phyloP scores from a whole-genome alignment of 2,888 invertebrate genomes.

The Pseudolycoriella hygida region DNA sequence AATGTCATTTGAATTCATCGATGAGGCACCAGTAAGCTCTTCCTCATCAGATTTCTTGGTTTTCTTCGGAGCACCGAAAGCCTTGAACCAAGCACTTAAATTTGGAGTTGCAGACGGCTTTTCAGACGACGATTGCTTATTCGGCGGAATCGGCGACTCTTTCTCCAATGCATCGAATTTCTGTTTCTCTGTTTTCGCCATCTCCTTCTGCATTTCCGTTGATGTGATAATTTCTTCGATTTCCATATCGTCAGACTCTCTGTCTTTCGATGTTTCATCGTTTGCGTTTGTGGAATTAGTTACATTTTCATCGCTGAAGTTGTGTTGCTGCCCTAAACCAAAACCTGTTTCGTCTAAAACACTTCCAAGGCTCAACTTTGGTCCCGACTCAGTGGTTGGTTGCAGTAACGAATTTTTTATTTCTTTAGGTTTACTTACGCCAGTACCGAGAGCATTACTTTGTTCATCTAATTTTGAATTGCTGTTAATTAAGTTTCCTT shows the following conservation, averaged over 20 bases:
- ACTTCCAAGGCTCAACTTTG: slow-evolving; percentile 69
- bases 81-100: slow-evolving; percentile 82
- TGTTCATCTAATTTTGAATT: slow-evolving; percentile 39
- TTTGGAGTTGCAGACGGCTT: slow-evolving; percentile 64
- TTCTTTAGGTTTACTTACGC: slow-evolving; percentile 35
- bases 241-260: slow-evolving; percentile 12
- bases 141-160: slow-evolving; percentile 11
- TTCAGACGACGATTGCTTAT: slow-evolving; percentile 9
- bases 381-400: slow-evolving; percentile 49
- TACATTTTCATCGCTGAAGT: slow-evolving; percentile 32
- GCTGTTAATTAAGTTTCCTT: slow-evolving; percentile 58
- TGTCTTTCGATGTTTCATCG: slow-evolving; percentile 1
- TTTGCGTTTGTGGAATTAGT: slow-evolving; percentile 4
- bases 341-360: slow-evolving; percentile 58
- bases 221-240: slow-evolving; percentile 11
- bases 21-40: slow-evolving; percentile 19
- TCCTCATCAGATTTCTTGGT: slow-evolving; percentile 42
- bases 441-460: slow-evolving; percentile 31
- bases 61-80: slow-evolving; percentile 72
- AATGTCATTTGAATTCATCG: slow-evolving; percentile 5
- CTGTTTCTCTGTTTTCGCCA: slow-evolving; percentile 12
- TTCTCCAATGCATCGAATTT: slow-evolving; percentile 16
- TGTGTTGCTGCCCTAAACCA: slow-evolving; percentile 45
- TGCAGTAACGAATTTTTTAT: slow-evolving; percentile 35
- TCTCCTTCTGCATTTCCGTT: slow-evolving; percentile 7